Evolutionary conservation across 2,888 invertebrate genomes (phyloP).

Genomic region (Euplexia lucipara): DNA sequence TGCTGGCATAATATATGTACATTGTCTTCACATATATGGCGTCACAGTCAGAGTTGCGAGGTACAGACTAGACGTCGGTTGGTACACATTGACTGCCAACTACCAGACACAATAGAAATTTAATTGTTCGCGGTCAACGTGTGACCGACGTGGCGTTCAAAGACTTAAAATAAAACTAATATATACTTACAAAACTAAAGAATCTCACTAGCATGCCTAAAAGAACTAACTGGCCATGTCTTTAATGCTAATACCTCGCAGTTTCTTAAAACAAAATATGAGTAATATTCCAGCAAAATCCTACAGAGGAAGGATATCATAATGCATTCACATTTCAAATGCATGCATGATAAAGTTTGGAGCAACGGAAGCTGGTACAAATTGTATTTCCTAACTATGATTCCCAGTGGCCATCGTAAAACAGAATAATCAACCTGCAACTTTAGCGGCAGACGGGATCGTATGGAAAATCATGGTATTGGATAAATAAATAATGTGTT

Average conservation of each 20-base stretch:
- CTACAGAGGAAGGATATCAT: slow-evolving; percentile 25
- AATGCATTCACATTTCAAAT: slow-evolving; percentile 52
- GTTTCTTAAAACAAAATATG: slow-evolving; percentile 25
- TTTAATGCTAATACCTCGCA: slow-evolving; percentile 8
- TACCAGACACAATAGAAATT: no score
- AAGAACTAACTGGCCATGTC: not conserved
- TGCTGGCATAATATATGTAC: no score
- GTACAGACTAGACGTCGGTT: no score
- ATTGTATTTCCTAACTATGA: slow-evolving; percentile 63
- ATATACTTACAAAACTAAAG: not conserved
- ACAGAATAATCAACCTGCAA: slow-evolving; percentile 52
- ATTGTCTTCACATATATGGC: no score
- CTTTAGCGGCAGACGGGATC: slow-evolving; percentile 3
- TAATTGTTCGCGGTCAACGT: no score
- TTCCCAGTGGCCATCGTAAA: slow-evolving; percentile 60
- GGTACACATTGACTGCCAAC: no score
- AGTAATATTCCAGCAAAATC: slow-evolving; percentile 22
- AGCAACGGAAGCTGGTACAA: slow-evolving; percentile 57
- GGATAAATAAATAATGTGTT: slow-evolving; percentile 13
- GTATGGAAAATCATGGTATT: not conserved
- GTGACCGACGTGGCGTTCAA: no score
- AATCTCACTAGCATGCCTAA: not conserved
- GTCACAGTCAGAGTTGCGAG: no score
- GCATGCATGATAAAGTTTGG: slow-evolving; percentile 61
- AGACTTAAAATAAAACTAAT: no score